Conservation (phyloP, 30 jellyfish, hydroid and myxozoan genomes). For the Sanderia malayensis region DNA sequence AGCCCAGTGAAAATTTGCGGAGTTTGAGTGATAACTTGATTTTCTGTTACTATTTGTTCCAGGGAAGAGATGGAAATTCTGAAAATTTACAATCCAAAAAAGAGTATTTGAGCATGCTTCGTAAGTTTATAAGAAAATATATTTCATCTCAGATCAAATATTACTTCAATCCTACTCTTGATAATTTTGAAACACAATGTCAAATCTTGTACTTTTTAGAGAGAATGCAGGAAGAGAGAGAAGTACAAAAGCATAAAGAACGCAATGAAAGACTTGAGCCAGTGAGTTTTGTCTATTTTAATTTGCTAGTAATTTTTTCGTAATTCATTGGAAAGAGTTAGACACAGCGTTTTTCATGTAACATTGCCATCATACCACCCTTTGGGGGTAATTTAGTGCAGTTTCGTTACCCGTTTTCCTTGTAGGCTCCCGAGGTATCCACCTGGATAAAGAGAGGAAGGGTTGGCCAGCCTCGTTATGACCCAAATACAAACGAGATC, state of each 20-base stretch:
- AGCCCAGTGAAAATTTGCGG: no score
- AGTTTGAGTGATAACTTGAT: no score
- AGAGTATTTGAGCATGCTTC: constrained; percentile 46
- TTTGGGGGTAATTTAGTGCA: no score
- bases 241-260: constrained; percentile 17
- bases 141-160: no score
- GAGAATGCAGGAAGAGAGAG: constrained; percentile 51
- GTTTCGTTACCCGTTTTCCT: no score
- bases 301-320: neutral
- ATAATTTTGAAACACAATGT: neutral
- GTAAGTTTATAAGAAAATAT: constrained; percentile 35
- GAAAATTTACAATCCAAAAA: constrained; percentile 31
- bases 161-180: no score
- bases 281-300: constrained; percentile 18
- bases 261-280: constrained; percentile 44
- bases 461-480: constrained; percentile 74
- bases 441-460: constrained; percentile 73
- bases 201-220: constrained; percentile 9
- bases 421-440: constrained; percentile 43
- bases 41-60: no score
- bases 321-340: no score
- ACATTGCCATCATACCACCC: no score
- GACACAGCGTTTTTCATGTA: no score
- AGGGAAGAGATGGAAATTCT: constrained; percentile 31
- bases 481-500: constrained; percentile 63